Evolutionary conservation across 92 coral and sea anemone genomes (phyloP).

Genomic region (Heteractis magnifica): DNA sequence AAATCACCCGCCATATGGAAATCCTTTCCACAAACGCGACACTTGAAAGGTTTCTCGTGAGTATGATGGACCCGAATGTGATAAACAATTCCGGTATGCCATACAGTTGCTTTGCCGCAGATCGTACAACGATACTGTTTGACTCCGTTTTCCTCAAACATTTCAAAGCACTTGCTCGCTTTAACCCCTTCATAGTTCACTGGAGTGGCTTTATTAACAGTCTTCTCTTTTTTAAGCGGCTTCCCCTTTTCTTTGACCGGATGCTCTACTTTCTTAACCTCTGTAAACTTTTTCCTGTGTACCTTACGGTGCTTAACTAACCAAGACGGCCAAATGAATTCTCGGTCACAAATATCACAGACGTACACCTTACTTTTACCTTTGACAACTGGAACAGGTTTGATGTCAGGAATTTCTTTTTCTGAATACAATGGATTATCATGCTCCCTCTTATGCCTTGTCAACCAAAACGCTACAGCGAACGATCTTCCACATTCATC

Average conservation of each 20-base stretch:
- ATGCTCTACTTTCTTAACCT: neutral
- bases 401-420: neutral
- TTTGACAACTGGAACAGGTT: slow-evolving; percentile 20
- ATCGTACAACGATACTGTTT: slow-evolving; percentile 35
- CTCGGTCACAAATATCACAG: slow-evolving; percentile 27
- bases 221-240: neutral
- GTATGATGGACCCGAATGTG: slow-evolving; percentile 51
- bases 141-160: slow-evolving; percentile 36
- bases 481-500: slow-evolving; percentile 36
- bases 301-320: slow-evolving; percentile 32
- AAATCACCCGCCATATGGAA: slow-evolving; percentile 49
- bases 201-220: neutral
- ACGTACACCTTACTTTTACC: slow-evolving; percentile 24
- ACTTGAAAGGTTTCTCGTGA: slow-evolving; percentile 41
- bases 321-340: slow-evolving; percentile 46
- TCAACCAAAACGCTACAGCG: slow-evolving; percentile 38
- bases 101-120: slow-evolving; percentile 37
- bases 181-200: slow-evolving; percentile 13
- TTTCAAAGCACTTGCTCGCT: slow-evolving; percentile 16
- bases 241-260: neutral
- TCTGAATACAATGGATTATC: neutral
- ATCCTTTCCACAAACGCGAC: slow-evolving; percentile 27
- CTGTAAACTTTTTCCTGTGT: neutral
- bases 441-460: slow-evolving; percentile 38
- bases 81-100: slow-evolving; percentile 48